Percentiles rank a stretch among this genome's conserved stretches.
Conservation (phyloP, 2,888 invertebrate genomes). For the Drosophila pegasa region DNA sequence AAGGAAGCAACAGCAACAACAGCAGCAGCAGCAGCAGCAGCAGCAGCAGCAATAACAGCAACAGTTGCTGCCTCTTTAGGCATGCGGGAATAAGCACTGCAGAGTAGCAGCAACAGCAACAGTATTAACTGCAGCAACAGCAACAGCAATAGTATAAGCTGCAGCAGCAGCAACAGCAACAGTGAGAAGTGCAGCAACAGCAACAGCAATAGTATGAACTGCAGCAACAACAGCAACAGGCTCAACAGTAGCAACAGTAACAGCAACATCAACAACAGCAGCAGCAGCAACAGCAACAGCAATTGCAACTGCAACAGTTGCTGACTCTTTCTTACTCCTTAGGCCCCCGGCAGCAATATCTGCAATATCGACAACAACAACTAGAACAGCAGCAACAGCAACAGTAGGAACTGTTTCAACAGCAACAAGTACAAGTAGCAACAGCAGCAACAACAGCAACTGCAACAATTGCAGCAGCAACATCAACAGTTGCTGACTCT, state of each 20-base stretch:
- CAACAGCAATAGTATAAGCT: neutral
- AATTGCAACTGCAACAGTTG: slow-evolving; percentile 67
- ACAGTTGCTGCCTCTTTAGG: slow-evolving; percentile 41
- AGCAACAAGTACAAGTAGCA: slow-evolving; percentile 15
- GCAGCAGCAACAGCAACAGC: neutral
- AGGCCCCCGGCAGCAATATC: slow-evolving; percentile 37
- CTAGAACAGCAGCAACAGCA: slow-evolving; percentile 53
- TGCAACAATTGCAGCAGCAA: neutral
- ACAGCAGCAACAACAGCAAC: slow-evolving; percentile 38
- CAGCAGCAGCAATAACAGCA: slow-evolving; percentile 23
- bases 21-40: slow-evolving; percentile 18
- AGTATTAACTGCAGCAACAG: neutral
- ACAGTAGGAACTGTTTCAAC: neutral
- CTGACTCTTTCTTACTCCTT: too few relatives aligned
- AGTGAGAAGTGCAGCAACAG: neutral
- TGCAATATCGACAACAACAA: slow-evolving; percentile 57
- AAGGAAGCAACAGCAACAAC: slow-evolving; percentile 29
- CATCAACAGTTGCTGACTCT: too few relatives aligned
- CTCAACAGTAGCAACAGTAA: slow-evolving; percentile 31
- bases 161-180: neutral
- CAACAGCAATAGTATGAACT: slow-evolving; percentile 19
- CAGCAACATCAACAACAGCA: slow-evolving; percentile 37
- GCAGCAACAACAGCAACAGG: slow-evolving; percentile 20
- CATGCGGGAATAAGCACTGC: slow-evolving; percentile 3
- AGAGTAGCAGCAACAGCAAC: neutral